Percentiles rank a stretch among this genome's conserved stretches.
These are phyloP conservation scores for Danaus chrysippus DNA, from an alignment of 2,888 invertebrate species.

Conservation along the genomic window DNA sequence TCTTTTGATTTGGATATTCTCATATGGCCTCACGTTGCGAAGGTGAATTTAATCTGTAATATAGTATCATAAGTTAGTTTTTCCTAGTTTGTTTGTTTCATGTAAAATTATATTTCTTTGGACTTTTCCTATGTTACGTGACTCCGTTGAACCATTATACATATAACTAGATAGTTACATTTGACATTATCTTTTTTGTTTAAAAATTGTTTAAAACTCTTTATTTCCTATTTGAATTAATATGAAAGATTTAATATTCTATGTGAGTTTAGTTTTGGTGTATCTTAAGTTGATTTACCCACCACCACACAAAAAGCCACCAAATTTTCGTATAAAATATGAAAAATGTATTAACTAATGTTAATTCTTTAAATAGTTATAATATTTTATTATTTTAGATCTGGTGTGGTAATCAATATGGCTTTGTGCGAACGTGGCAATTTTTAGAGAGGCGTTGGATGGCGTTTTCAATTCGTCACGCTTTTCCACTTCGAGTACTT, in stretches of 20 bases:
- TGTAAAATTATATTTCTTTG: too few species aligned
- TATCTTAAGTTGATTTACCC: too few species aligned
- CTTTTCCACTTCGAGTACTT: constrained; percentile 54
- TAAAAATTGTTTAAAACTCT: too few species aligned
- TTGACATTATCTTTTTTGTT: too few species aligned
- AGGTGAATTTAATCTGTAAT: constrained; percentile 41
- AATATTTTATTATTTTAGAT: constrained; percentile 41
- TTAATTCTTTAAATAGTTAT: not conserved
- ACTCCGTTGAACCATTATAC: too few species aligned
- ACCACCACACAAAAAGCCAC: not conserved
- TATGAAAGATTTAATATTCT: too few species aligned
- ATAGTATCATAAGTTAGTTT: too few species aligned
- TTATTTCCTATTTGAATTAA: too few species aligned
- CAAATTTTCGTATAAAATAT: not conserved
- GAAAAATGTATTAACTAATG: not conserved
- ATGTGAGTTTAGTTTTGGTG: too few species aligned
- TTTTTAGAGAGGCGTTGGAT: constrained; percentile 61
- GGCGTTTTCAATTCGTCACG: constrained; percentile 59
- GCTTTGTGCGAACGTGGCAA: constrained; percentile 68
- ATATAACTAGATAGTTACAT: too few species aligned
- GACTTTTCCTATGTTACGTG: too few species aligned
- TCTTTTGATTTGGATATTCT: constrained; percentile 55
- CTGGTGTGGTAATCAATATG: constrained; percentile 46
- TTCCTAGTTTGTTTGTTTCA: too few species aligned
- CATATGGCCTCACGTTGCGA: constrained; percentile 64